phyloP scores from a whole-genome alignment of 1,140 invertebrate species.

The Hypothenemus hampei region DNA sequence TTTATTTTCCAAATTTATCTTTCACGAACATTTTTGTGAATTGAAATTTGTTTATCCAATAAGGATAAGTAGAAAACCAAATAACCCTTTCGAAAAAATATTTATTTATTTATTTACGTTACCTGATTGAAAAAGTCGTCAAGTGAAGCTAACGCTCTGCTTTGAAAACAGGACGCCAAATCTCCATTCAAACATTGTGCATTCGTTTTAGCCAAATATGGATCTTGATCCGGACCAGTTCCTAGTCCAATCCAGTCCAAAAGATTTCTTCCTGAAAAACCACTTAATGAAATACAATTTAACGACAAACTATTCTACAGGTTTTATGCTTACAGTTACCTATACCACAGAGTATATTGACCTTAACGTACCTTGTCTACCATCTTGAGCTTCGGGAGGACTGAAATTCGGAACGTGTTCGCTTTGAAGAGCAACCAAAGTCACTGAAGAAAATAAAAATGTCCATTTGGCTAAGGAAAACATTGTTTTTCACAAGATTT shows the following conservation, averaged over 20 bases:
- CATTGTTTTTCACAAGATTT: conserved; percentile 32
- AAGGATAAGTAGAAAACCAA: no score
- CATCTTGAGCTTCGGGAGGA: conserved; percentile 29
- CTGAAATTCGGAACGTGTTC: conserved; percentile 49
- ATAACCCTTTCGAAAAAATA: no score
- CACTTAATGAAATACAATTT: no score
- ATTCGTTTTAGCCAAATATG: conserved; percentile 66
- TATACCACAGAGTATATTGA: conserved; percentile 15
- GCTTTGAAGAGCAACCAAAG: conserved; percentile 48
- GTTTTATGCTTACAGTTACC: no score
- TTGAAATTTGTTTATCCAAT: no score
- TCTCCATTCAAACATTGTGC: conserved; percentile 67
- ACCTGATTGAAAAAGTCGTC: conserved; percentile 66
- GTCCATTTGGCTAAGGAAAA: conserved; percentile 47
- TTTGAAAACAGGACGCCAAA: conserved; percentile 76
- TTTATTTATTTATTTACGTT: no score
- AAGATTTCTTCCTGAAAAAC: conserved; percentile 54
- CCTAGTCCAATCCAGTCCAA: conserved; percentile 71
- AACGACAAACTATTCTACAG: no score
- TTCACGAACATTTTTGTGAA: no score
- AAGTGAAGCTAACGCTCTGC: conserved; percentile 63
- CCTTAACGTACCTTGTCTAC: conserved; percentile 41
- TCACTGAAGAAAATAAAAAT: conserved; percentile 46
- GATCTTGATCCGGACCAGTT: conserved; percentile 64
- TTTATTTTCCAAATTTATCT: no score